These are phyloP conservation scores for Pollenia angustigena DNA, from an alignment of 2,888 invertebrate genomes.

Conservation along the genomic window DNA sequence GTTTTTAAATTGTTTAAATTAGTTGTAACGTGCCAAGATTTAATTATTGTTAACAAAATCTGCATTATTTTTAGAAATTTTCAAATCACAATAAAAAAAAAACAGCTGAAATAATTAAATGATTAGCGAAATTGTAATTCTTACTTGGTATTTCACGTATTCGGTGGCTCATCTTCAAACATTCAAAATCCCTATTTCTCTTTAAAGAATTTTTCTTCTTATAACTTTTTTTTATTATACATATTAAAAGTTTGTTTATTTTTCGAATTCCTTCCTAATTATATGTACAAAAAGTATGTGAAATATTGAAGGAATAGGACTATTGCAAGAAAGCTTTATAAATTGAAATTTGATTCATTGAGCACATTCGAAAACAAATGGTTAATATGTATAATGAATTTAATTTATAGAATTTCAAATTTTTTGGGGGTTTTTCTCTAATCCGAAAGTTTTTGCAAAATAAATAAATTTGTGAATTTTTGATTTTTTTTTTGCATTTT, in stretches of 20 bases:
- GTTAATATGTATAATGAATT: background rate
- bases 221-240: no score
- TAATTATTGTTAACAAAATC: background rate
- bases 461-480: background rate
- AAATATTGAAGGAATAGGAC: no score
- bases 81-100: background rate
- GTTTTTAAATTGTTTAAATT: background rate
- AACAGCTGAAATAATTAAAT: background rate
- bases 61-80: background rate
- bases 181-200: background rate
- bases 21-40: background rate
- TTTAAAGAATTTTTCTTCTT: background rate
- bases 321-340: no score
- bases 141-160: background rate
- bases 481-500: background rate
- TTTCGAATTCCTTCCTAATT: no score
- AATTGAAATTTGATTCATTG: no score
- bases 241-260: no score
- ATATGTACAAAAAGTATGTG: no score
- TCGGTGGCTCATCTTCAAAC: background rate
- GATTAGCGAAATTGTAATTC: slow-evolving; percentile 4
- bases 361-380: no score
- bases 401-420: background rate
- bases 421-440: slow-evolving; percentile 21
- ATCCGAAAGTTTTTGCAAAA: background rate